Base-by-base conservation (phyloP, 30 jellyfish, hydroid and myxozoan species). In the Turritopsis rubra region DNA sequence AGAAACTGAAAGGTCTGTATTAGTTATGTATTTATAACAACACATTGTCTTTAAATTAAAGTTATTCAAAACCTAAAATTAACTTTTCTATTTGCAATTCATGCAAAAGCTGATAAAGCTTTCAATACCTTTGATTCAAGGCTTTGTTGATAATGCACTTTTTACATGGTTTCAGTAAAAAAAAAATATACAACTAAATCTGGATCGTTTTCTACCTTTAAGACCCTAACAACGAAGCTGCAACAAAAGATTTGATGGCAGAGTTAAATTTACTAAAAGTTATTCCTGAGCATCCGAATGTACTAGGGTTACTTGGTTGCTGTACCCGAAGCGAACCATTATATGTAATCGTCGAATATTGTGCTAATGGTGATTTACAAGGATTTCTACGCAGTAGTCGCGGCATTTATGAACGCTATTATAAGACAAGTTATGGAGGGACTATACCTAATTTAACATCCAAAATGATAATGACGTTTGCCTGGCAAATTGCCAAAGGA, bases 341-440 rank as follows among this genome's bases (percentile, higher is more conserved):
- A 65, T 84, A 88, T 87, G 96, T 93, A 23, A 93, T 93, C 24
- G 98, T 93, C 23, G 98, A 93, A 83, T 93, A 86, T 75, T 93
- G 98, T 75, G 88, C 96, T 17, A 88, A 93, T 54, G 98, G 98
- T 28, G 98, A 93, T 71, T 83, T 93, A 41, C 98, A 93, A 81
- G 98, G 98, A 28, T 88, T 93, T 66, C 83, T 93, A 21, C 79
- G 98, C 27, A 93, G 88, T 83, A 93, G 98, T 75, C 85, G 98
- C 1, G 98, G 98, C 22, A 85, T 93, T 28, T 80, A 85, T 27
- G 98, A 93, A 65, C 60, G 93, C 25, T 93, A 93, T 73, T 93
- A 93, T 87, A 68, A 85, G 41, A 73, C 93, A 28, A 85, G 90
- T 27, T 93, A 84, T 66, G 96, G 96, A 0, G 89, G 91, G n/a